phyloP scores from a whole-genome alignment of 2,888 invertebrate species.

The Drosophila paranaensis region DNA sequence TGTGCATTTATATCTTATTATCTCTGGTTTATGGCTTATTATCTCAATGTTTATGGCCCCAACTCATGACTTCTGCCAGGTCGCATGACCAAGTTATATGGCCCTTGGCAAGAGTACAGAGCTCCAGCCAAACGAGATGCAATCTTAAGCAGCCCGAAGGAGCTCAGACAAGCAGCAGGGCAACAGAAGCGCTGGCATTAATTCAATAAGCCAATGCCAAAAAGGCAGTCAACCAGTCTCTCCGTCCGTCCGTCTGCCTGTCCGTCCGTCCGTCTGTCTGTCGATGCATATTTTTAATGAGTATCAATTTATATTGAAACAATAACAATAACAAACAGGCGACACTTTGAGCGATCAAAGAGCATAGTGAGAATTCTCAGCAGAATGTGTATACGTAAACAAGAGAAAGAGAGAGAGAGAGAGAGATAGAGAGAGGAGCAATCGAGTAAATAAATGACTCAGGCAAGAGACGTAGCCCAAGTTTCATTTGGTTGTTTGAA shows the following conservation, averaged over 20 bases:
- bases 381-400: conserved; percentile 59
- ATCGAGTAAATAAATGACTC: conserved; percentile 43
- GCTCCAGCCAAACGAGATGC: conserved; percentile 62
- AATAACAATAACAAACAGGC: conserved; percentile 50
- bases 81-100: neutral
- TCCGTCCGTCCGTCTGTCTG: neutral
- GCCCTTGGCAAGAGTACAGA: conserved; percentile 1
- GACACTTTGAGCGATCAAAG: conserved; percentile 15
- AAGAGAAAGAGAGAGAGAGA: neutral
- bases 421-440: neutral
- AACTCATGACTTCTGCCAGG: neutral
- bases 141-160: conserved; percentile 64
- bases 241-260: neutral
- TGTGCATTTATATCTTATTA: neutral
- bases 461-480: conserved; percentile 12
- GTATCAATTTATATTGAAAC: conserved; percentile 67
- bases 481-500: conserved; percentile 27
- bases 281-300: conserved; percentile 55
- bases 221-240: conserved; percentile 27
- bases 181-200: conserved; percentile 62
- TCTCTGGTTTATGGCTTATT: neutral
- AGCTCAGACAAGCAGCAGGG: conserved; percentile 16
- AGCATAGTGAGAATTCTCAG: conserved; percentile 27
- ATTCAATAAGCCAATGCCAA: conserved; percentile 64
- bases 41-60: neutral